These are phyloP conservation scores for Panagrolaimus sp. DNA, from an alignment of 1,140 invertebrate species.

Conservation along the genomic window DNA sequence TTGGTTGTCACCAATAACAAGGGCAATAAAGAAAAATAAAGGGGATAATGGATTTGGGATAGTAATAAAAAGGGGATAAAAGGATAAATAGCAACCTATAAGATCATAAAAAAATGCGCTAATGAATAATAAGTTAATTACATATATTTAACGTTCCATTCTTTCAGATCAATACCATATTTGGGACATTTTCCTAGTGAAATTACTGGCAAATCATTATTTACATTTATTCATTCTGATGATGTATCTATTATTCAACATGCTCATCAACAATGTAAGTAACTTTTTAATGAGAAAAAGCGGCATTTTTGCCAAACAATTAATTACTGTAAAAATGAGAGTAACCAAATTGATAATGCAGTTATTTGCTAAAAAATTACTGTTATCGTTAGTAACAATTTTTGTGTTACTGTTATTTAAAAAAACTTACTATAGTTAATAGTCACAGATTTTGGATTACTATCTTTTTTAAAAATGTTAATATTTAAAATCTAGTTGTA, in stretches of 20 bases:
- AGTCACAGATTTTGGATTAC: conserved; percentile 10
- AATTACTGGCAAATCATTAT: conserved; percentile 51
- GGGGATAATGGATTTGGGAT: too few species aligned
- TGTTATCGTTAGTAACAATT: too few species aligned
- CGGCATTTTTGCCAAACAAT: too few species aligned
- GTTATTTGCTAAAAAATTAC: too few species aligned
- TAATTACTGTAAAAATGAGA: too few species aligned
- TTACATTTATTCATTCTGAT: conserved; percentile 49
- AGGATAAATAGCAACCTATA: too few species aligned
- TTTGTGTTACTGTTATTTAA: too few species aligned
- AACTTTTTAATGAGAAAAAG: too few species aligned
- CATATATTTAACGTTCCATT: not conserved
- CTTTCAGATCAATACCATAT: conserved; percentile 51
- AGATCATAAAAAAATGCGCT: not conserved
- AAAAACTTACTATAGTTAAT: too few species aligned
- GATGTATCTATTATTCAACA: conserved; percentile 45
- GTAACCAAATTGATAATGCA: too few species aligned
- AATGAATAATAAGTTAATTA: conserved; percentile 1
- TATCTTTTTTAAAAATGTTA: not conserved
- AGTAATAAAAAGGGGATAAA: too few species aligned
- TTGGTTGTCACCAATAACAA: not conserved
- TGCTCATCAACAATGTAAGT: conserved; percentile 50
- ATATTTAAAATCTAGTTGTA: not conserved
- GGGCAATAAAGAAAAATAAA: not conserved
- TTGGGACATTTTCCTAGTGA: conserved; percentile 56